Base-by-base conservation (phyloP, 2,113 vertebrate species). In the Ondatra zibethicus region DNA sequence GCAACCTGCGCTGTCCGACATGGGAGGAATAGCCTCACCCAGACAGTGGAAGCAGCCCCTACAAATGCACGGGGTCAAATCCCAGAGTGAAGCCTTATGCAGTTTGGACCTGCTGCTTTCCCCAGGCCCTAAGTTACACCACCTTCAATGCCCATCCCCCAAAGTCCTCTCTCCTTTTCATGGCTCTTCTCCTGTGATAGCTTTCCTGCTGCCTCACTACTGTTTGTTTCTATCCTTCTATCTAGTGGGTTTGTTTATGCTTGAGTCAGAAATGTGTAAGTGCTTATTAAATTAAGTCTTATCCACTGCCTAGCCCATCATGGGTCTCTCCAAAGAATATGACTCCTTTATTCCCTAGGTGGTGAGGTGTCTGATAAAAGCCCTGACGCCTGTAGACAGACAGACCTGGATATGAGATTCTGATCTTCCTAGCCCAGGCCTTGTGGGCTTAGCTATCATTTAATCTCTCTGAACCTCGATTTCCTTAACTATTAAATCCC, bases 141-240 rank as follows among this genome's bases (percentile, higher is more conserved):
- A 7, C 42, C 58, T 47, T 39, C 36, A 10, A 3, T 0, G 0
- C 7, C 50, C 0, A 0, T 10, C 29, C 52, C 45, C 14, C 0
- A 39, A 25, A 39, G 8, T 0, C 19, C 7, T 0, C 52, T 0
- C 0, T 16, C 36, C 39, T 36, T 82, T 36, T 39, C 1, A 0
- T 14, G 42, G 33, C 13, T 14, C 19, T 14, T 16, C 39, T 7
- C 36, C 27, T 29, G 36, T 63, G 61, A 29, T 0, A 7, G 13
- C 17, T 31, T 31, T 47, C 61, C 39, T 23, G 8, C 0, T 3
- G 3, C 19, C 42, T 16, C 17, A 36, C 0, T 16, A 73, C 31
- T 7, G 8, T 63, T 23, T 61, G 2, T 23, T 52, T 31, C 42
- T 78, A 27, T 8, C 39, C 36, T 47, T 10, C 75, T 11, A 58